Conservation (phyloP, 2,888 invertebrate genomes). For the Tachystola acroxantha region DNA sequence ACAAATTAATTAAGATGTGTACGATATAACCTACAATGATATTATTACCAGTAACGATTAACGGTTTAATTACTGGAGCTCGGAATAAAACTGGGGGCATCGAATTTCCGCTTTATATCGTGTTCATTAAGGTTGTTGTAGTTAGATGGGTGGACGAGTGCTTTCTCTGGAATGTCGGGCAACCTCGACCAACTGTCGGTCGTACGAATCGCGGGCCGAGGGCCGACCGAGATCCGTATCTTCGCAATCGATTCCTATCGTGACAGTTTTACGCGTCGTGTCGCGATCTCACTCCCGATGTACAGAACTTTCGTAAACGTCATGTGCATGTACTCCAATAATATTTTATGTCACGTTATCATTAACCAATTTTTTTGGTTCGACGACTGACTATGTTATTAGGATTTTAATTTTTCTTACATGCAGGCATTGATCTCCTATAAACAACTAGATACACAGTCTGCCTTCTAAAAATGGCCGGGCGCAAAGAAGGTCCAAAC, state of each 20-base stretch:
- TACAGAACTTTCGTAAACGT: slow-evolving; percentile 18
- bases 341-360: slow-evolving; percentile 4
- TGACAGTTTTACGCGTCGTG: slow-evolving; percentile 68
- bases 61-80: slow-evolving; percentile 12
- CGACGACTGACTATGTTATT: too few species aligned
- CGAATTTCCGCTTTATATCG: slow-evolving; percentile 24
- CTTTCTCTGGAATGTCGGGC: slow-evolving; percentile 53
- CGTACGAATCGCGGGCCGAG: slow-evolving; percentile 28
- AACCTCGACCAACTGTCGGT: slow-evolving; percentile 49
- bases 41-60: slow-evolving; percentile 10
- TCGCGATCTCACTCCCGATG: slow-evolving; percentile 49
- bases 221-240: slow-evolving; percentile 56
- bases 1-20: slow-evolving; percentile 8
- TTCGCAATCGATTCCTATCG: slow-evolving; percentile 62
- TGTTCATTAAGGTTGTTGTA: slow-evolving; percentile 34
- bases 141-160: slow-evolving; percentile 26
- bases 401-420: too few species aligned
- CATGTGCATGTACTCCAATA: slow-evolving; percentile 4
- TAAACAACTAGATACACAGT: too few species aligned
- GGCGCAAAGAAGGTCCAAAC: too few species aligned
- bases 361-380: slow-evolving; percentile 9
- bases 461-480: too few species aligned
- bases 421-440: too few species aligned
- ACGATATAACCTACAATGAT: slow-evolving; percentile 6
- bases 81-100: slow-evolving; percentile 1